Evolutionary conservation across 2,113 vertebrate species (phyloP).

Genomic region (Ctenomys sociabilis): DNA sequence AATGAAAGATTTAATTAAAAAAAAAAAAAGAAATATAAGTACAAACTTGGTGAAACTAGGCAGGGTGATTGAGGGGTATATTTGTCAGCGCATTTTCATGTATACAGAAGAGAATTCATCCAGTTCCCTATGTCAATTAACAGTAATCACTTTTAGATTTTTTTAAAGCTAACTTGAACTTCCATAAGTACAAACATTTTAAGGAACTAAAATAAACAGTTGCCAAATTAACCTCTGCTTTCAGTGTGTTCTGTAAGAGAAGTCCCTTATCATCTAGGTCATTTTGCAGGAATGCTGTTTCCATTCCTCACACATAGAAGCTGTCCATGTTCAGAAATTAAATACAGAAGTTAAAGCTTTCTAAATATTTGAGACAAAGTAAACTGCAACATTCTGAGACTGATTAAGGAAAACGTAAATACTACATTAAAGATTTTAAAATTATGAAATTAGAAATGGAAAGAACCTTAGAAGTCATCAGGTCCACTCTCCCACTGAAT

Average conservation of each 20-base stretch:
- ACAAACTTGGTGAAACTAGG: conserved; percentile 4
- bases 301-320: conserved; percentile 56
- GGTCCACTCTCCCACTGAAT: not conserved
- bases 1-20: no score
- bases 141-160: not conserved
- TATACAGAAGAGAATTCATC: conserved; percentile 4
- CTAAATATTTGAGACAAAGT: conserved; percentile 38
- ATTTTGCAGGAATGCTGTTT: conserved; percentile 49
- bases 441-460: not conserved
- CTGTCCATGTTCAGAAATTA: not conserved
- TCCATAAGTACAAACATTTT: conserved; percentile 70
- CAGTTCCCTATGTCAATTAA: conserved; percentile 62
- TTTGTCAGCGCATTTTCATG: conserved; percentile 37
- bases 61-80: not conserved
- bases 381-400: conserved; percentile 50
- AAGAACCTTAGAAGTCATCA: conserved; percentile 11
- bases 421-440: conserved; percentile 24
- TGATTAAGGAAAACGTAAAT: conserved; percentile 33
- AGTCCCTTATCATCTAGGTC: conserved; percentile 11
- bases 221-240: conserved; percentile 68
- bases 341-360: conserved; percentile 45
- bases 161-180: conserved; percentile 39
- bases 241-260: conserved; percentile 49
- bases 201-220: conserved; percentile 75
- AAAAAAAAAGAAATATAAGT: not conserved